Evolutionary conservation across 2,797 vertebrate species (phyloP), one percentile per base, ranked within the genome.

Genomic region (Rhinophrynus dorsalis): DNA sequence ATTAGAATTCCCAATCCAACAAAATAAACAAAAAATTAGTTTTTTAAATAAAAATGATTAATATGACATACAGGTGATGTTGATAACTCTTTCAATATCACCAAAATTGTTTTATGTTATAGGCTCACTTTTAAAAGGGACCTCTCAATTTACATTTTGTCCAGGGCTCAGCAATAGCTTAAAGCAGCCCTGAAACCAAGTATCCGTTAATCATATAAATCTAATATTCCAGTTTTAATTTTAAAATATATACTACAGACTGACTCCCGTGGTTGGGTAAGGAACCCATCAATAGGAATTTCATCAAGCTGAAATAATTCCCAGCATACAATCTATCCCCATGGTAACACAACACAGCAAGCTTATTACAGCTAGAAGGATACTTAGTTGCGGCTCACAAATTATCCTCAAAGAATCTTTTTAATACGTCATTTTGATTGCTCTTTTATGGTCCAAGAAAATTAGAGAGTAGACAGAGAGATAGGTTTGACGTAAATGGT

Each of bases 401-500:
- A 61, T 51, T 20, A 78, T 50, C 42, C 67, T 1, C 60, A 72
- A 64, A 64, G 60, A 65, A 56, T 50, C 40, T 47, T 69, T 64
- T 64, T 71, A 58, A 64, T 65, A 58, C 26, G 60, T 57, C 60
- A 71, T 38, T 64, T 63, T 56, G 59, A 63, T 70, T 62, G 30
- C 59, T 51, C 40, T 24, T 71, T 71, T 64, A 57, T 54, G 52
- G 23, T 17, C 29, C 23, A 40, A 56, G 68, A 44, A 63, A 62
- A 62, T 55, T 26, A 55, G 32, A 55, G 50, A 32, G 3, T 9
- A 18, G 30, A 6, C n/a, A 32, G 51, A 61, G 48, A 12, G 17
- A 63, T 37, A 23, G 38, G 42, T 15, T 38, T 57, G 38, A 50
- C 24, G 5, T 21, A 63, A 63, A 47, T 47, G 15, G 30, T 47